phyloP scores from a whole-genome alignment of 2,797 vertebrate genomes.

The Pseudochirops corinnae region DNA sequence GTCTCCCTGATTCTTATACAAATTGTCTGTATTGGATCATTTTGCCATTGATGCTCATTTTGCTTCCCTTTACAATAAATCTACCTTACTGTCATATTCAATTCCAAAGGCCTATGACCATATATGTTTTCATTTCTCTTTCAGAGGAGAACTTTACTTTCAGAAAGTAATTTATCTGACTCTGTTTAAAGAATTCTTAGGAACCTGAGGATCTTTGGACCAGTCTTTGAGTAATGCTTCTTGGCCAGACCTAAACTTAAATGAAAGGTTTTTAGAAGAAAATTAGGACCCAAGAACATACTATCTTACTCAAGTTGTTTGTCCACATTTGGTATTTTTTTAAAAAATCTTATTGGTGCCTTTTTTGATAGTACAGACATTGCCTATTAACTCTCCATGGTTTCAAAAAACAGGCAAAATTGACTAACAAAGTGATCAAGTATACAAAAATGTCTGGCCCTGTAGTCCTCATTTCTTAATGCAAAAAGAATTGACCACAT shows the following conservation, averaged over 20 bases:
- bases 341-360: neutral
- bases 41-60: too few relatives aligned
- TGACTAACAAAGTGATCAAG: neutral
- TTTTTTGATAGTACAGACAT: neutral
- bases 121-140: too few relatives aligned
- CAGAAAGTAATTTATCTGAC: too few relatives aligned
- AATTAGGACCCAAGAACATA: neutral
- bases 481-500: neutral
- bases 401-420: neutral
- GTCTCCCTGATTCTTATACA: neutral
- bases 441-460: neutral
- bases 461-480: neutral
- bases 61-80: too few relatives aligned
- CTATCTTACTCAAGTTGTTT: neutral
- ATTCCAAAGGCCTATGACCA: too few relatives aligned
- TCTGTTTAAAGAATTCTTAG: too few relatives aligned
- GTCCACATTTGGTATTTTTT: neutral
- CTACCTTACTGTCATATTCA: too few relatives aligned
- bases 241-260: neutral
- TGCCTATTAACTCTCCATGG: neutral
- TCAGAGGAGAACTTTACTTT: too few relatives aligned
- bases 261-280: neutral
- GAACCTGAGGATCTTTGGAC: too few relatives aligned
- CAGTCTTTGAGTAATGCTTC: neutral
- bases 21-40: neutral